Base-by-base conservation (phyloP, 2,113 vertebrate genomes). In the Coturnix japonica region DNA sequence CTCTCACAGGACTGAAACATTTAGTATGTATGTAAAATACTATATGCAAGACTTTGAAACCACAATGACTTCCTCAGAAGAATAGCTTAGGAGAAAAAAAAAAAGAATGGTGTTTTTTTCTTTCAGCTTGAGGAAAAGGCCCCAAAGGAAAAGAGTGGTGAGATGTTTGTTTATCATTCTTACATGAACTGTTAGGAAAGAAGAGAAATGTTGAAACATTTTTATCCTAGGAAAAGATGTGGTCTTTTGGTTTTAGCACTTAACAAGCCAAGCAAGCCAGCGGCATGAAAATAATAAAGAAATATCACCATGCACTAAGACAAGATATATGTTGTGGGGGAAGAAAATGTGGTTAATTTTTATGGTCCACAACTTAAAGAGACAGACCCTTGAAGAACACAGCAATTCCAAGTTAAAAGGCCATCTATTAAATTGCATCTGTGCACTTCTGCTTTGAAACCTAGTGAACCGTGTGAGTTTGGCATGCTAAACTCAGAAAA, bases 151-250 rank as follows among this genome's bases (percentile, higher is more conserved):
- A 43, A 80, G 37, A 87, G 75, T 3, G 87, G 70, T 41, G 81
- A 93, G 77, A 90, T 77, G 22, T 78, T 93, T 85, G 65, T 91
- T 92, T 85, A 83, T 65, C 20, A 64, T 90, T 94, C 89, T 87
- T 25, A 88, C 85, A 75, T 53, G 30, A 85, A 46, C 64, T 83
- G 23, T 37, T 46, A 66, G 56, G 57, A 89, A 67, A 78, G 25
- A 87, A 83, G 39, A 65, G 33, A 85, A 79, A 77, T 0, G 0
- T 28, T 81, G 47, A 78, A 78, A 49, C 1, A 13, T 54, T 69
- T 94, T 76, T 71, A 53, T 57, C 54, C 63, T 61, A 44, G 41
- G 72, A 18, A 76, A 21, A 84, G 16, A 37, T 72, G 26, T 14
- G 23, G 8, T 66, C 51, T 66, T 76, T 66, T 89, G 25, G 69